These are phyloP conservation scores for Nannobrachium achirus DNA, from an alignment of 2,113 vertebrate genomes.

Conservation along the genomic window DNA sequence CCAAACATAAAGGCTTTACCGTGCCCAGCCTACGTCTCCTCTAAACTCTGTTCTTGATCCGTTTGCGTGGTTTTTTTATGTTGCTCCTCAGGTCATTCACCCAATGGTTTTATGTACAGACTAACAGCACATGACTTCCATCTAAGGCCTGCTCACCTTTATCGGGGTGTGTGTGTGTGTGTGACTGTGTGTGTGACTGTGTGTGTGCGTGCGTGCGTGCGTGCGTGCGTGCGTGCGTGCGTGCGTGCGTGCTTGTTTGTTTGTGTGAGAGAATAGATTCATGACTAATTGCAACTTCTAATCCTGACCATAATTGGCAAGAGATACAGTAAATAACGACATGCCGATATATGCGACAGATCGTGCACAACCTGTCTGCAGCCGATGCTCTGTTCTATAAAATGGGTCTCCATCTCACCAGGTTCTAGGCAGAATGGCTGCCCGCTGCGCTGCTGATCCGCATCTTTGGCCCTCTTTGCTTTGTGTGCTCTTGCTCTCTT, in stretches of 20 bases:
- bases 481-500: slow-evolving; percentile 44
- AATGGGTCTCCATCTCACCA: background rate
- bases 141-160: slow-evolving; percentile 59
- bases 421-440: slow-evolving; percentile 71
- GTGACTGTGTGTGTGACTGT: slow-evolving; percentile 67
- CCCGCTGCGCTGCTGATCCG: slow-evolving; percentile 67
- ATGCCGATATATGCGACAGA: slow-evolving; percentile 7
- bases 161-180: slow-evolving; percentile 62
- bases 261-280: slow-evolving; percentile 48
- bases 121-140: slow-evolving; percentile 69
- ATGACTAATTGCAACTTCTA: slow-evolving; percentile 44
- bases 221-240: background rate
- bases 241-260: slow-evolving; percentile 37
- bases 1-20: slow-evolving; percentile 27
- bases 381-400: too few species aligned
- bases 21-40: slow-evolving; percentile 70
- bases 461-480: slow-evolving; percentile 57
- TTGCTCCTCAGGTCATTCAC: slow-evolving; percentile 66
- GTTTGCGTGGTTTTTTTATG: slow-evolving; percentile 47
- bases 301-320: slow-evolving; percentile 41
- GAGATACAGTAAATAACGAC: slow-evolving; percentile 15
- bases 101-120: slow-evolving; percentile 50
- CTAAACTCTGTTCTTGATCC: slow-evolving; percentile 75
- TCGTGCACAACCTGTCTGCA: too few species aligned
- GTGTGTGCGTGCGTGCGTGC: slow-evolving; percentile 69